Base-by-base conservation (phyloP, 2,113 vertebrate species). In the Silurus glanis region DNA sequence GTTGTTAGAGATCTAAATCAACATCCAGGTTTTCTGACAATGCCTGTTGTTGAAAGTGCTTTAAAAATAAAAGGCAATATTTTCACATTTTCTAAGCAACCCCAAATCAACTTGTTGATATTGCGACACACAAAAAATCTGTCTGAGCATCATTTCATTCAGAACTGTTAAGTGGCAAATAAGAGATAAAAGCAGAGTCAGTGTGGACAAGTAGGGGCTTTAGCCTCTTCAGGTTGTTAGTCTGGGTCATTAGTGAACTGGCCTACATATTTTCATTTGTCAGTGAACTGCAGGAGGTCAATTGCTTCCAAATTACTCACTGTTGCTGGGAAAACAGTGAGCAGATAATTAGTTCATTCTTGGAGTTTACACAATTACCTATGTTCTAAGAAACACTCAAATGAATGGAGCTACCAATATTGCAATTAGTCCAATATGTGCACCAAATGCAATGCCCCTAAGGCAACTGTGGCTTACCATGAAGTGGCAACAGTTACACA, bases 131-230 rank as follows among this genome's bases (percentile, higher is more conserved):
- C 5, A 78, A 12, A 37, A 88, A 91, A 91, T 88, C 85, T 83
- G 85, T 80, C 82, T 89, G 87, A 90, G 16, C 74, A 80, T 87
- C 87, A 90, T 82, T 88, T 91, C 90, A 91, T 87, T 89, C 58
- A 84, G 92, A 94, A 90, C 90, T 88, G 85, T 85, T 81, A 89
- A 87, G 90, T 92, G 88, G 86, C 91, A 94, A 94, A 94, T 93
- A 93, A 90, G 86, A 93, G 84, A 47, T 92, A 90, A 94, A 92
- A 92, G 90, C 89, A 90, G 87, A 86, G 90, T 81, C 82, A 89
- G 86, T 90, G 82, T 25, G 69, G 66, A 53, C 55, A 83, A 90
- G 80, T 80, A 72, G 83, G 74, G 87, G 88, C 83, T 90, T 79
- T 74, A 87, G 67, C 80, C n/a, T n/a, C n/a, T n/a, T n/a, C 80